Conservation (phyloP, 2,888 invertebrate genomes). For the Thyatira batis region DNA sequence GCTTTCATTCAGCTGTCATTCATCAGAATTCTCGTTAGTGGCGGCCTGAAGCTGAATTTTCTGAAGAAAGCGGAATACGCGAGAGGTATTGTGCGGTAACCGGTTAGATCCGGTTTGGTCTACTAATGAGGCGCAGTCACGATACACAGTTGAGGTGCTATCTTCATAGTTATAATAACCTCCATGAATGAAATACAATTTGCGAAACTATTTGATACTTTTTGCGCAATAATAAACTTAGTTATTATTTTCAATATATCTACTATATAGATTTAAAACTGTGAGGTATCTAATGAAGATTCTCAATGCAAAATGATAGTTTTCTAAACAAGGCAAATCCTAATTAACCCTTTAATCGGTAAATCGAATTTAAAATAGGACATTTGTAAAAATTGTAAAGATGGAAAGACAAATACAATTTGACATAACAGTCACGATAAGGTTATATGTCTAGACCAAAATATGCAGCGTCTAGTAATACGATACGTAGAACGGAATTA, state of each 20-base stretch:
- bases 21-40: slow-evolving; percentile 57
- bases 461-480: not conserved
- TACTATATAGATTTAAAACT: too few species aligned
- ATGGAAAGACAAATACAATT: not conserved
- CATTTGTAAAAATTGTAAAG: too few species aligned
- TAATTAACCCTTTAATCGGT: too few species aligned
- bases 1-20: slow-evolving; percentile 27
- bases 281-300: too few species aligned
- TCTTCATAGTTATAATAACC: slow-evolving; percentile 35
- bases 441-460: not conserved
- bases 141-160: slow-evolving; percentile 39
- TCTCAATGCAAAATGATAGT: too few species aligned
- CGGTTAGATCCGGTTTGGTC: slow-evolving; percentile 54
- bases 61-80: slow-evolving; percentile 57
- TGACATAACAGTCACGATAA: not conserved
- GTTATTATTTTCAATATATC: too few species aligned
- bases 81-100: slow-evolving; percentile 64
- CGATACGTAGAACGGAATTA: not conserved
- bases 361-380: too few species aligned
- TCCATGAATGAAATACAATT: slow-evolving; percentile 17
- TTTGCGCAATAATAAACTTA: not conserved
- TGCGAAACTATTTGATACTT: not conserved
- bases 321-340: too few species aligned
- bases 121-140: slow-evolving; percentile 68
- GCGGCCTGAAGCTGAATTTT: slow-evolving; percentile 37